A percentile compares a stretch with the other conserved stretches of the same genome.
Conservation (phyloP, 2,113 vertebrate genomes). For the Actenoides hombroni region DNA sequence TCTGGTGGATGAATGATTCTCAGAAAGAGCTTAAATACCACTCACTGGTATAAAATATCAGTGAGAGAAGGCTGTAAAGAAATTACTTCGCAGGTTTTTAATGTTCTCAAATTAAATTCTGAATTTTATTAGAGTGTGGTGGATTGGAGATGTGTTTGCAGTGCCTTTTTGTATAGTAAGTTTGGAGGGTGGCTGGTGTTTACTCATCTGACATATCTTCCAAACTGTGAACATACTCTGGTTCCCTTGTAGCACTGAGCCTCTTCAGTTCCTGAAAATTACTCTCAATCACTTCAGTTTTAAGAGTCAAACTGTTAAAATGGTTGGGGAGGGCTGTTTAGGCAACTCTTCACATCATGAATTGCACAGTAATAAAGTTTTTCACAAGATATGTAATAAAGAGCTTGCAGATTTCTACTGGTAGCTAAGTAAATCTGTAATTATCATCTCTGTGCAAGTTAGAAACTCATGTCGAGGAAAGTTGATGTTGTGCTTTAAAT, state of each 20-base stretch:
- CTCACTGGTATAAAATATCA: too few relatives aligned
- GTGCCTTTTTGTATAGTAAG: not conserved
- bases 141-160: not conserved
- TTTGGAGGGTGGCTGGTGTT: not conserved
- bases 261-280: not conserved
- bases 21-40: not conserved
- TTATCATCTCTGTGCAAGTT: not conserved
- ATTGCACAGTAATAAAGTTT: not conserved
- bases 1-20: not conserved
- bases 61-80: not conserved
- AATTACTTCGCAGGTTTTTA: not conserved
- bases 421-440: slow-evolving; percentile 7
- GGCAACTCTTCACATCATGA: not conserved
- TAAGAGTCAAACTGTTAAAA: slow-evolving; percentile 25
- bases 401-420: not conserved
- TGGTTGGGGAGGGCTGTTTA: not conserved
- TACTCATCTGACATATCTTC: not conserved
- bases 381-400: not conserved
- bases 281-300: not conserved
- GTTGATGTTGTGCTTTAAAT: not conserved
- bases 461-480: not conserved
- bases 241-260: not conserved
- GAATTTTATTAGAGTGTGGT: not conserved
- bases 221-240: not conserved
- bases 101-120: not conserved